Percentiles rank a stretch among this genome's conserved stretches.
These are phyloP conservation scores for Caenorhabditis panamensis DNA, from an alignment of 2,888 invertebrate genomes.

Conservation along the genomic window DNA sequence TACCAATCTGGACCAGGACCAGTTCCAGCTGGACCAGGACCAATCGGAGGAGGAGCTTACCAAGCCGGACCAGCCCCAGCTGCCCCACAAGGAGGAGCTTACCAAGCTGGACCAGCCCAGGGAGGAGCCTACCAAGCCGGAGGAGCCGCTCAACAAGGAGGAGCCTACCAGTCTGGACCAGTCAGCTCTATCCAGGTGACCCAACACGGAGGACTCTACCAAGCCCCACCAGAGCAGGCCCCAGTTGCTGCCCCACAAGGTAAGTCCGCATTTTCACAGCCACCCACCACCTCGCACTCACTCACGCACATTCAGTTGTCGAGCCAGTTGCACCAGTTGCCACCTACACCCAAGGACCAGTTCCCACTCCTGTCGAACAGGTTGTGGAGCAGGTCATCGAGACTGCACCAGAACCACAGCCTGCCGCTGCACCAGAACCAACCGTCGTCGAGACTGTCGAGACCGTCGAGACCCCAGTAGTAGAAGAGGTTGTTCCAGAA, in stretches of 20 bases:
- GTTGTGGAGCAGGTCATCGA: slow-evolving; percentile 32
- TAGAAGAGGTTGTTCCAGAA: slow-evolving; percentile 43
- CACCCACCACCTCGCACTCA: slow-evolving; percentile 27
- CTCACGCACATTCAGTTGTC: slow-evolving; percentile 38
- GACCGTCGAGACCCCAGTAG: too few species aligned
- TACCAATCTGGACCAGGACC: slow-evolving; percentile 45
- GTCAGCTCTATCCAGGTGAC: slow-evolving; percentile 58
- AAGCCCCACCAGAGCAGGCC: slow-evolving; percentile 34
- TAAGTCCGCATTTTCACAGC: slow-evolving; percentile 22
- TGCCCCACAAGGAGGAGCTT: slow-evolving; percentile 1
- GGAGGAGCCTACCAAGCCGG: slow-evolving; percentile 33
- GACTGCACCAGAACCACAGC: slow-evolving; percentile 43
- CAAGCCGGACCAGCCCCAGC: slow-evolving; percentile 31
- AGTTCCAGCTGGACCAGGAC: slow-evolving; percentile 20
- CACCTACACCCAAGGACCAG: slow-evolving; percentile 59
- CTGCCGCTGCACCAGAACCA: slow-evolving; percentile 37
- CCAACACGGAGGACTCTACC: slow-evolving; percentile 48
- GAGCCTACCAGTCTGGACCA: slow-evolving; percentile 60
- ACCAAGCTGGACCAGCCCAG: not conserved
- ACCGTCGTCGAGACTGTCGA: slow-evolving; percentile 28
- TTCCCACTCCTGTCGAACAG: slow-evolving; percentile 48
- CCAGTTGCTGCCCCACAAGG: slow-evolving; percentile 43
- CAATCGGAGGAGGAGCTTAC: slow-evolving; percentile 38
- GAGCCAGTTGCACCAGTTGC: slow-evolving; percentile 59
- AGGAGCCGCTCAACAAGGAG: not conserved